Evolutionary conservation across 2,888 invertebrate genomes (phyloP), one percentile per base, ranked within the genome.

Genomic region (Caenorhabditis becei): DNA sequence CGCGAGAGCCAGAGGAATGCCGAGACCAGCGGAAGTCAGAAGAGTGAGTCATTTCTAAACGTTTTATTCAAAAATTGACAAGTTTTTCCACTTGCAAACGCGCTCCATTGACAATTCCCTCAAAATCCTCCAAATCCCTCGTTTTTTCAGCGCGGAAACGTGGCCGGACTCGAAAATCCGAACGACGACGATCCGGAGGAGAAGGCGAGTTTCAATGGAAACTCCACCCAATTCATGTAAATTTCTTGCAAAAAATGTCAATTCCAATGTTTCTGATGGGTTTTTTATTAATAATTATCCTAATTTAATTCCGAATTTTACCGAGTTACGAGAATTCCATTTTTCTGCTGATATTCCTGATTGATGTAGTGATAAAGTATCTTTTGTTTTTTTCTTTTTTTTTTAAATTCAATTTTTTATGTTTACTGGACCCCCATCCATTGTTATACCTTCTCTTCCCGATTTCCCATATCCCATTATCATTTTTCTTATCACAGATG

Each of bases 161-260:
- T 85, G 16, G 75, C 81, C 5, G 82, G 84, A 11, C 67, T 84
- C 4, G 63, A 83, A 26, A 84, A 82, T 54, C 70, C 83, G 32
- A 80, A 83, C 26, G 80, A 71, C 14, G 70, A 75, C 20, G 83
- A 84, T 44, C 71, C 80, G 11, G 84, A 83, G 20, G 75, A 81
- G 23, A 18, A 59, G 5, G 84, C 83, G 0, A 87, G 72, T 54
- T 87, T 81, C 80, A 87, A 87, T 59, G 87, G 87, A 67, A 87
- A 87, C 51, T 84, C 84, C 10, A 87, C 87, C 16, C 85, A 86
- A 59, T 87, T 84, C 35, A 74, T 85, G 69, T 85, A 63, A 77
- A 47, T 7, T 14, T 20, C 11, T 65, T n/a, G n/a, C n/a, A 11
- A 44, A 11, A 53, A 41, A 23, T 35, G 7, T 41, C 41, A 10